Base-by-base conservation (phyloP, 1,140 invertebrate genomes). In the Drosophila rufa region DNA sequence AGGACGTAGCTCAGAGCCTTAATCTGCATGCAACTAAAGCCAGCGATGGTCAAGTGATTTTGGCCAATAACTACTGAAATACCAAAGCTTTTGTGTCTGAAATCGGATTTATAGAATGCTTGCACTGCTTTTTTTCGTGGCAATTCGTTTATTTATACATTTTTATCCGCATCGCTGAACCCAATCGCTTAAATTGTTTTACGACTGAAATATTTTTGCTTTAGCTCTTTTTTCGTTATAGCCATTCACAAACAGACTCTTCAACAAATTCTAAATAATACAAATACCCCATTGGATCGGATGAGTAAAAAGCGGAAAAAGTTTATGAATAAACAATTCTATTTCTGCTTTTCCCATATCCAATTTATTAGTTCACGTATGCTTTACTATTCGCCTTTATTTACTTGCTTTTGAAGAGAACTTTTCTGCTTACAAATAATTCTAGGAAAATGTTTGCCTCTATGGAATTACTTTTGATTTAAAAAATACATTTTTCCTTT, bases 141-240 rank as follows among this genome's bases (percentile, higher is more conserved):
- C 12, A 36, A 7, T 55, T 25, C 36, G 36, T 40, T 56, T 33
- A 50, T 50, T 33, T 56, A 25, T 17, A 40, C 30, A 19, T 66
- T 38, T 71, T n/a, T 19, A 7, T 51, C 25, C 43, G 43, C 36
- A 15, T 27, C 15, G 43, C 19, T 43, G 22, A 14, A 33, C 22
- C 50, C 45, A 14, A 33, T n/a, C 17, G 38, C 19, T 55, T 45
- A 71, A 71, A 71, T 71, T 59, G 50, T 7, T 71, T 71, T 71
- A 42, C 50, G 9, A 43, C 57, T 43, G 53, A 50, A 22, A 71
- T 48, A 48, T 58, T 58, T 71, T 8, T 59, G 7, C 22, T 19
- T 38, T 27, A 14, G 56, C 22, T 42, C 15, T 48, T 17, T 30
- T 40, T 71, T 25, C 22, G 8, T 33, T 25, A 15, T 19, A 33